Evolutionary conservation across 2,797 vertebrate species (phyloP), one percentile per base, ranked within the genome.

Genomic region (Bothrops alternatus): DNA sequence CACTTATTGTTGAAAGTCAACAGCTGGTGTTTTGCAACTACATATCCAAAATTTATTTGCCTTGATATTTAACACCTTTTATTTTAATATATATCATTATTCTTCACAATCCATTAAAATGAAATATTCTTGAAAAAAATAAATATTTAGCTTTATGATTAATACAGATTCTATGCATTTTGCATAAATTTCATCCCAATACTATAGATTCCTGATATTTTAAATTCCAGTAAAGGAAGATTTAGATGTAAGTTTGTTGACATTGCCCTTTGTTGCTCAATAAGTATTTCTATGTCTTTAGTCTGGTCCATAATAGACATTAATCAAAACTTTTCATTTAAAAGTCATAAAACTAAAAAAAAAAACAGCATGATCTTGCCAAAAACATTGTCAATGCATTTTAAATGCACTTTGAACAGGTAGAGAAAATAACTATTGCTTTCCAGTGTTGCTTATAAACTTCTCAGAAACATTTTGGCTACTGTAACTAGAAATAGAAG

Each of bases 11-110:
- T 12, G 55, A 16, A 2, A 18, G 37, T 89, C 94, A 50, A 23
- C 69, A 87, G 88, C 8, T 69, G 20, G 26, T 82, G 56, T 87
- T 94, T 96, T 92, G 93, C 0, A 87, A 73, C 2, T 88, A 91
- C 86, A 0, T 56, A 90, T 89, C 42, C 58, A 47, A 94, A 94
- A 56, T 88, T 50, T 61, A 92, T 87, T 90, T 63, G 89, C 78
- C 5, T 65, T 60, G 65, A 56, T 88, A 88, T 85, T 63, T 56
- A 42, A 56, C 25, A 63, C 20, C 50, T 88, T 37, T 56, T 69
- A n/a, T 47, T 86, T 92, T 92, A 78, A 18, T 47, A 78, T 18
- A 28, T 14, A 60, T 18, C 2, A 50, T 86, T 47, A 90, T 73
- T 78, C 42, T 90, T 61, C 0, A 87, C 92, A 57, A 92, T 87